Percentiles rank a stretch among this genome's conserved stretches.
Conservation (phyloP, 2,113 vertebrate species). For the Rhinolophus ferrumequinum region DNA sequence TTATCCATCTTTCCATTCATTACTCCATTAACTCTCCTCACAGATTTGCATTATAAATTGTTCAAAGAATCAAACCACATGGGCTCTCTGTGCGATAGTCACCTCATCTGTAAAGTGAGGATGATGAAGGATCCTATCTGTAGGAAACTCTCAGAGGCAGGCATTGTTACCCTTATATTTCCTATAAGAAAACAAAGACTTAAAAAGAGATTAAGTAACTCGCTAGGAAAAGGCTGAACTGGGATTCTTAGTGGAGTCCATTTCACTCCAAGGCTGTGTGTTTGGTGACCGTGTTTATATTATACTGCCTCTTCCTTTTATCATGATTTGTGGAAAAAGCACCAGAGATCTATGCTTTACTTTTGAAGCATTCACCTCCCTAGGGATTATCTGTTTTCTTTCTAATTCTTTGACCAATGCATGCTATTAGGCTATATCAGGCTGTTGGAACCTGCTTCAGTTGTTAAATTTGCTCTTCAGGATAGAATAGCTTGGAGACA, state of each 20-base stretch:
- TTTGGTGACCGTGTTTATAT: neutral
- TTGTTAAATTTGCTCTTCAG: neutral
- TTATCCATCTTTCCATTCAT: neutral
- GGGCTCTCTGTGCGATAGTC: neutral
- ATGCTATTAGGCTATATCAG: neutral
- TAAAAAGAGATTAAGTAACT: neutral
- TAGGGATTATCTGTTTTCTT: neutral
- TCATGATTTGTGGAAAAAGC: neutral
- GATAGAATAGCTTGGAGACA: neutral
- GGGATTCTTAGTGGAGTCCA: neutral
- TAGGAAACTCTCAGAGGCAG: neutral
- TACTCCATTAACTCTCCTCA: neutral
- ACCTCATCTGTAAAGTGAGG: neutral
- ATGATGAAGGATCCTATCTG: neutral
- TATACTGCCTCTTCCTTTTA: neutral
- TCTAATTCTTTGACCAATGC: neutral
- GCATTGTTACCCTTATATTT: neutral
- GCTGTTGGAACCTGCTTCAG: neutral
- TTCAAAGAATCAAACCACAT: neutral
- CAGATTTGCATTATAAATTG: neutral
- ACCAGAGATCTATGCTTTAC: neutral
- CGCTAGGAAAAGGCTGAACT: neutral
- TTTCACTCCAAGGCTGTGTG: too few relatives aligned
- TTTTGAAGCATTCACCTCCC: neutral
- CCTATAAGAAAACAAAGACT: neutral